Percentiles rank a stretch among this genome's conserved stretches.
These are phyloP conservation scores for Myiothlypis chrysogaster DNA, from an alignment of 2,797 vertebrate species.

Conservation along the genomic window DNA sequence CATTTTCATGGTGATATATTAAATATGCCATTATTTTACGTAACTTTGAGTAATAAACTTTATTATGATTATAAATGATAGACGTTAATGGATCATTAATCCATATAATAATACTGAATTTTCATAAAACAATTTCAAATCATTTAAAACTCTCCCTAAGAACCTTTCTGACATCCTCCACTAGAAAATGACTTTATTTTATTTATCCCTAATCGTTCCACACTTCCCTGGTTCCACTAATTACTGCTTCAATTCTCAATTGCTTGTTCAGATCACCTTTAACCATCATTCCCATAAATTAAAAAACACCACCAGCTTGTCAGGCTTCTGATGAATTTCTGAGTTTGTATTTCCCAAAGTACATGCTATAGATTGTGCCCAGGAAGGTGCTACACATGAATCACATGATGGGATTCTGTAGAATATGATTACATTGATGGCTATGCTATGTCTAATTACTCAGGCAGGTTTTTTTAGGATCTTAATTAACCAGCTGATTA, in stretches of 20 bases:
- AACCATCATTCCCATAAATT: constrained; percentile 10
- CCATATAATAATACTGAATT: constrained; percentile 23
- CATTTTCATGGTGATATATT: not conserved
- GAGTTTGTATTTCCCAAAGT: not conserved
- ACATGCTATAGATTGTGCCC: not conserved
- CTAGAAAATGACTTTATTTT: constrained; percentile 43
- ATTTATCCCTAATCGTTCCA: constrained; percentile 45
- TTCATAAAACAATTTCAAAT: constrained; percentile 32
- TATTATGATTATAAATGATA: constrained; percentile 52
- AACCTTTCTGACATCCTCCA: constrained; percentile 25
- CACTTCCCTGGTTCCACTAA: constrained; percentile 20
- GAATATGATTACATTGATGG: not conserved
- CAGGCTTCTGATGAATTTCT: not conserved
- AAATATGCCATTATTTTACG: not conserved
- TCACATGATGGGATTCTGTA: not conserved
- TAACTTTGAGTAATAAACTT: constrained; percentile 47
- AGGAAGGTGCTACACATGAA: not conserved
- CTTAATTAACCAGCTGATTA: not conserved
- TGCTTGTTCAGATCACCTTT: constrained; percentile 52
- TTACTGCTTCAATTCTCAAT: constrained; percentile 40
- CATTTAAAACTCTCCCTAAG: constrained; percentile 23
- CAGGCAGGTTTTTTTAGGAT: not conserved
- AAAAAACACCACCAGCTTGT: constrained; percentile 7
- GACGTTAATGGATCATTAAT: constrained; percentile 50
- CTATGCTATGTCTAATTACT: not conserved